Percentiles rank a stretch among this genome's conserved stretches.
Evolutionary conservation across 2,113 vertebrate genomes (phyloP).

Genomic region (Tachycineta bicolor): DNA sequence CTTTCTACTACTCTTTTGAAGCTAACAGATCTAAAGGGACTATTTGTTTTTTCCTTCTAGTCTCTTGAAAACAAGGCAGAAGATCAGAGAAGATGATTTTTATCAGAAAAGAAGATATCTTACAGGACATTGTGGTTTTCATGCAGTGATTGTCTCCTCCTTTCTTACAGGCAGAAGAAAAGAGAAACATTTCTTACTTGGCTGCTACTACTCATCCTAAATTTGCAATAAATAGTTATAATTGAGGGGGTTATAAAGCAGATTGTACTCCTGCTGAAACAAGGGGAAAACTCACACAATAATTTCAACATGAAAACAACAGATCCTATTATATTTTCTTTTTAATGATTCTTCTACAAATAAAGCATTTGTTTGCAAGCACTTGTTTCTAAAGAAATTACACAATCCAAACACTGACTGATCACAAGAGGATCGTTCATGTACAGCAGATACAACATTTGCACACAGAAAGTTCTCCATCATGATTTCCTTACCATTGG

Average conservation of each 20-base stretch:
- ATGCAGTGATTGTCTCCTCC: not conserved
- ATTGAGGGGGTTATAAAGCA: not conserved
- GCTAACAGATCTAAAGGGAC: not conserved
- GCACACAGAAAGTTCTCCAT: not conserved
- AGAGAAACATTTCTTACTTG: not conserved
- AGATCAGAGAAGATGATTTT: conserved; percentile 17
- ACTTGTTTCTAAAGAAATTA: conserved; percentile 18
- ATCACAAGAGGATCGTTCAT: not conserved
- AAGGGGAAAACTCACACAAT: not conserved
- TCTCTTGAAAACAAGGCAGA: not conserved
- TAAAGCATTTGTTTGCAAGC: conserved; percentile 2
- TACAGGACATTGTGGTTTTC: not conserved
- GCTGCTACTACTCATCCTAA: not conserved
- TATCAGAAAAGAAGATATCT: not conserved
- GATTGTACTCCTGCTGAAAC: not conserved
- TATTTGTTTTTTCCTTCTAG: not conserved
- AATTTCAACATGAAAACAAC: not conserved
- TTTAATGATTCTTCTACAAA: not conserved
- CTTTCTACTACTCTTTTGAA: conserved; percentile 21
- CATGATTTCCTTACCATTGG: not conserved
- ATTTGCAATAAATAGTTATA: not conserved
- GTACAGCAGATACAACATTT: not conserved
- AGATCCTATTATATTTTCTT: not conserved
- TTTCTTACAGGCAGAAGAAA: not conserved
- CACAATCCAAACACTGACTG: not conserved